These are phyloP conservation scores for Dione vanillae DNA, from an alignment of 2,888 invertebrate genomes.

Conservation along the genomic window DNA sequence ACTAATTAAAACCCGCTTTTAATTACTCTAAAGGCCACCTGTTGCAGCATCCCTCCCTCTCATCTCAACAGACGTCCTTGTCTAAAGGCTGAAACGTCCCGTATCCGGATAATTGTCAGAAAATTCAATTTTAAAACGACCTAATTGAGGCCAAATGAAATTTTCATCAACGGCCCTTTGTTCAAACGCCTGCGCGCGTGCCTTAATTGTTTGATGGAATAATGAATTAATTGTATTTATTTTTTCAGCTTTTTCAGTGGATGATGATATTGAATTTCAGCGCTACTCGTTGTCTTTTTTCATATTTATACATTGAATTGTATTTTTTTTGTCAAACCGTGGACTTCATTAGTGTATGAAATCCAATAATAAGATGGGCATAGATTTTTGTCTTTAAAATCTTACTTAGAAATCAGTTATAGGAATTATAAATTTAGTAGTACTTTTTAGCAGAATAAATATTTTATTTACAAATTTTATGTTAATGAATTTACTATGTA, in stretches of 20 bases:
- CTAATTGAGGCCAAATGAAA: slow-evolving; percentile 80
- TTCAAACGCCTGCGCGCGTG: slow-evolving; percentile 66
- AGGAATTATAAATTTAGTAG: too few species aligned
- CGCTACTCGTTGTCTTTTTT: slow-evolving; percentile 9
- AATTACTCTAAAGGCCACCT: slow-evolving; percentile 82
- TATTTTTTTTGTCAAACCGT: neutral
- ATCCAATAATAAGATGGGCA: too few species aligned
- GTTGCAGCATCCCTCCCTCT: slow-evolving; percentile 65
- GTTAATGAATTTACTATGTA: too few species aligned
- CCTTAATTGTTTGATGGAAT: slow-evolving; percentile 70
- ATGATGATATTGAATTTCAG: slow-evolving; percentile 26
- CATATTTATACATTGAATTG: slow-evolving; percentile 6
- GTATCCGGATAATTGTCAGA: slow-evolving; percentile 77
- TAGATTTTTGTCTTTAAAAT: too few species aligned
- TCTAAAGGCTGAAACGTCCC: slow-evolving; percentile 75
- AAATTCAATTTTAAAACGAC: slow-evolving; percentile 77
- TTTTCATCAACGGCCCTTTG: slow-evolving; percentile 77
- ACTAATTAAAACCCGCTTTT: slow-evolving; percentile 83
- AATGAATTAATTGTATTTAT: slow-evolving; percentile 71
- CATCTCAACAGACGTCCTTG: slow-evolving; percentile 58
- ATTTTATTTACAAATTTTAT: too few species aligned
- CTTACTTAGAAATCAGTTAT: too few species aligned
- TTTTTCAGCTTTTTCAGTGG: slow-evolving; percentile 48
- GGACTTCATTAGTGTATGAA: neutral
- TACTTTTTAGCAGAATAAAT: too few species aligned